phyloP scores from a whole-genome alignment of 1,140 invertebrate species.

The Hesperophylax magnus region DNA sequence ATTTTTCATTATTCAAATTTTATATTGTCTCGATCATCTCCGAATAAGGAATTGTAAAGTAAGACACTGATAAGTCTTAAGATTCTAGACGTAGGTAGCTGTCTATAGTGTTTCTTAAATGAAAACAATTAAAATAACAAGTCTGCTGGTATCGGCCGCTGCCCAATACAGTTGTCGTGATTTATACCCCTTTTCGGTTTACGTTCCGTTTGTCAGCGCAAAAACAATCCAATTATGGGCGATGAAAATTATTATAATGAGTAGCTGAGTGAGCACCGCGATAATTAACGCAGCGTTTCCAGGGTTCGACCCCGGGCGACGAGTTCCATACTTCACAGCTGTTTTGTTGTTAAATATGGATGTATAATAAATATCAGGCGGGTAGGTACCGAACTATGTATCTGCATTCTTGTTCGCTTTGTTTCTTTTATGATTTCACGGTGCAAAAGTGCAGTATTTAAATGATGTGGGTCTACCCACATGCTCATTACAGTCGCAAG shows the following conservation, averaged over 20 bases:
- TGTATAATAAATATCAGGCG: no score
- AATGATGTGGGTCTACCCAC: no score
- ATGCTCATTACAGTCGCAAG: no score
- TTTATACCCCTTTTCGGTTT: slow-evolving; percentile 29
- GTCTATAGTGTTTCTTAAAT: no score
- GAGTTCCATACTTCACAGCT: slow-evolving; percentile 36
- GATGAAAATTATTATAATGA: slow-evolving; percentile 58
- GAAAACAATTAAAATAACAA: no score
- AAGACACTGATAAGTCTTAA: no score
- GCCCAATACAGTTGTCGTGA: background rate
- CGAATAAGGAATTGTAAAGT: no score
- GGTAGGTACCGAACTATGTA: background rate
- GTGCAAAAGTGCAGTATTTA: slow-evolving; percentile 8
- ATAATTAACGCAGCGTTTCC: slow-evolving; percentile 36
- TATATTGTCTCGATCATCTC: no score
- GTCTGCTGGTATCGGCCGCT: no score
- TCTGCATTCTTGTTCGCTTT: background rate
- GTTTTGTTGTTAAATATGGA: background rate
- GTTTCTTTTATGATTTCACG: background rate
- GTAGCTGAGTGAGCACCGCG: slow-evolving; percentile 35
- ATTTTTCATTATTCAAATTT: no score
- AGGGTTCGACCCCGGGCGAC: slow-evolving; percentile 31
- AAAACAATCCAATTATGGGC: slow-evolving; percentile 56
- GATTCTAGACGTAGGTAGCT: no score
- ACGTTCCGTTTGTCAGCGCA: slow-evolving; percentile 41